Evolutionary conservation across 1,140 invertebrate species (phyloP), one percentile per base, ranked within the genome.

Genomic region (Aplysia californica): DNA sequence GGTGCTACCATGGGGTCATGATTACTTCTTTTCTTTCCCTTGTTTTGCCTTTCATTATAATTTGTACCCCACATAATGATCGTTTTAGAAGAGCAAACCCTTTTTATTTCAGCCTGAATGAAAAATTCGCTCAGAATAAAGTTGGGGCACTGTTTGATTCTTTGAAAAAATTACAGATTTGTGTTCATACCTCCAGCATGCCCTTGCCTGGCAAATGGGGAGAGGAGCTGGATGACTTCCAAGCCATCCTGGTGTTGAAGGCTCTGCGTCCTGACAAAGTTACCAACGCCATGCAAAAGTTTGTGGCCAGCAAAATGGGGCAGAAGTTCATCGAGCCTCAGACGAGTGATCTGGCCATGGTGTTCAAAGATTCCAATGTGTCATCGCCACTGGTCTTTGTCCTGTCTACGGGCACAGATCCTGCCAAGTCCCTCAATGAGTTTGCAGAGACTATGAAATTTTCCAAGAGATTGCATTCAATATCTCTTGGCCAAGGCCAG

Each of bases 191-290:
- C n/a, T n/a, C 10, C 77, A 89, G 88, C 38, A 87, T 88, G 72
- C 26, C 80, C 3, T 76, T 90, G 31, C 87, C 93, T 26, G 86
- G 91, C 0, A 84, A 82, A 5, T 93, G 93, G 86, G 39, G 87
- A 15, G 77, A 85, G 2, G 91, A 92, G 65, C 84, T 92, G 0
- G 80, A 90, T 68, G 82, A 84, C 3, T 93, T 94, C 85, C 94
- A 79, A 83, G 88, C 86, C 76, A 86, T 90, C 35, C 82, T 91
- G 23, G 80, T 90, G 5, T 67, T 90, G 87, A 91, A 87, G 90
- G 93, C 91, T 41, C 91, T 93, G 69, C 89, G 92, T 68, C 79
- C 90, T 18, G 92, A 92, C 72, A 92, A 92, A 79, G 82, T 93
- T 2, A 89, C 92, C 55, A 87, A 90, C 61, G 73, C 83, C 65